Percentiles rank a stretch among this genome's conserved stretches.
These are phyloP conservation scores for Brachyptera risi DNA, from an alignment of 2,888 invertebrate species.

Conservation along the genomic window DNA sequence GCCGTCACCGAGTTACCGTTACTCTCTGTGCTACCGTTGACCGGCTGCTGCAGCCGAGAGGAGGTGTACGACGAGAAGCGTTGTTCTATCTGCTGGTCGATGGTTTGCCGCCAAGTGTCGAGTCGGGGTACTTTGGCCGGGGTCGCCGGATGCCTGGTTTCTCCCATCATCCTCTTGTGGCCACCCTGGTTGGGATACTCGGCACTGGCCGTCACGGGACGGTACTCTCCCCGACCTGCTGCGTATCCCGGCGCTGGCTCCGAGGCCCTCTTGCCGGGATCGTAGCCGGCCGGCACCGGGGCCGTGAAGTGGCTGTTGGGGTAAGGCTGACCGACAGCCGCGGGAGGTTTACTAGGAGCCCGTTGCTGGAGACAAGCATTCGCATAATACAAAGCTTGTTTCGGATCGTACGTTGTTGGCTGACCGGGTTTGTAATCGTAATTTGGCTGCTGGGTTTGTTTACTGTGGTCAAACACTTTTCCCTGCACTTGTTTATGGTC, in stretches of 20 bases:
- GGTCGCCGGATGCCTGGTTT: slow-evolving; percentile 19
- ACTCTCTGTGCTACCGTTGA: slow-evolving; percentile 20
- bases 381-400: slow-evolving; percentile 17
- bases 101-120: slow-evolving; percentile 51
- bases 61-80: slow-evolving; percentile 46
- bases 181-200: slow-evolving; percentile 7
- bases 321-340: slow-evolving; percentile 21
- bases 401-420: slow-evolving; percentile 9
- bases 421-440: not conserved
- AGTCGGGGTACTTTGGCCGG: slow-evolving; percentile 48
- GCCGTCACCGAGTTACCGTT: not conserved
- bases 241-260: slow-evolving; percentile 2
- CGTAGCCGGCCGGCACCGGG: slow-evolving; percentile 17
- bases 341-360: slow-evolving; percentile 13
- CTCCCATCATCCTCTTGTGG: slow-evolving; percentile 7
- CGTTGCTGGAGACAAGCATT: slow-evolving; percentile 21
- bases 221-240: not conserved
- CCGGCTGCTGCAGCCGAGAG: slow-evolving; percentile 30
- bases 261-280: slow-evolving; percentile 16
- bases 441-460: not conserved
- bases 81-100: slow-evolving; percentile 55
- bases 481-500: not conserved
- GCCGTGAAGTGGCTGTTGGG: slow-evolving; percentile 16
- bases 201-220: not conserved
- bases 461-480: not conserved